A percentile compares a stretch with the other conserved stretches of the same genome.
phyloP scores from a whole-genome alignment of 2,888 invertebrate species.

The Melikaiella ostensackeni region DNA sequence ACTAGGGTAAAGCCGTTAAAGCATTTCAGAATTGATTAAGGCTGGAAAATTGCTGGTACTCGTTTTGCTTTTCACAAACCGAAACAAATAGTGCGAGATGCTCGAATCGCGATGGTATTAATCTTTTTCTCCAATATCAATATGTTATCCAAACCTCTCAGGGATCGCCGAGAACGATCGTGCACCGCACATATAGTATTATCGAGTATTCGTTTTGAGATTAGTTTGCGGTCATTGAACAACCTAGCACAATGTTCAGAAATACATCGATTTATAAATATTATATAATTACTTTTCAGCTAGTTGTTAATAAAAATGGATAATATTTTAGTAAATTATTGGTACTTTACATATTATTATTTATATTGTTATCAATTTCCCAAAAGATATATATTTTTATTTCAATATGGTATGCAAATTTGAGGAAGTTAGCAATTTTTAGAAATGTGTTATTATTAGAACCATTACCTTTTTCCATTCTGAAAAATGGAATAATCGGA shows the following conservation, averaged over 20 bases:
- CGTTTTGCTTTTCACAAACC: conserved; percentile 38
- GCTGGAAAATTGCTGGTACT: conserved; percentile 11
- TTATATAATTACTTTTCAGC: conserved; percentile 4
- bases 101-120: conserved; percentile 57
- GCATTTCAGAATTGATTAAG: background rate
- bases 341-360: too few relatives aligned
- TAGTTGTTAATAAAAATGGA: background rate
- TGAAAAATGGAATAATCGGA: too few relatives aligned
- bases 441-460: too few relatives aligned
- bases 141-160: conserved; percentile 61
- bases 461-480: too few relatives aligned
- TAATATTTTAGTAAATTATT: background rate
- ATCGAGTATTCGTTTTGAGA: conserved; percentile 58
- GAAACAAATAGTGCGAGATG: conserved; percentile 54
- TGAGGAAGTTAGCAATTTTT: too few relatives aligned
- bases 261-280: conserved; percentile 33
- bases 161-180: conserved; percentile 48
- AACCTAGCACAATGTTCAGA: conserved; percentile 45
- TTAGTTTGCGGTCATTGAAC: conserved; percentile 61
- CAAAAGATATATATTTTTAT: too few relatives aligned
- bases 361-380: too few relatives aligned
- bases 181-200: conserved; percentile 51
- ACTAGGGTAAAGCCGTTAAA: background rate
- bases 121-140: conserved; percentile 66
- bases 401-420: too few relatives aligned